Conservation (phyloP, 2,797 vertebrate species). For the Neomorphus geoffroyi region DNA sequence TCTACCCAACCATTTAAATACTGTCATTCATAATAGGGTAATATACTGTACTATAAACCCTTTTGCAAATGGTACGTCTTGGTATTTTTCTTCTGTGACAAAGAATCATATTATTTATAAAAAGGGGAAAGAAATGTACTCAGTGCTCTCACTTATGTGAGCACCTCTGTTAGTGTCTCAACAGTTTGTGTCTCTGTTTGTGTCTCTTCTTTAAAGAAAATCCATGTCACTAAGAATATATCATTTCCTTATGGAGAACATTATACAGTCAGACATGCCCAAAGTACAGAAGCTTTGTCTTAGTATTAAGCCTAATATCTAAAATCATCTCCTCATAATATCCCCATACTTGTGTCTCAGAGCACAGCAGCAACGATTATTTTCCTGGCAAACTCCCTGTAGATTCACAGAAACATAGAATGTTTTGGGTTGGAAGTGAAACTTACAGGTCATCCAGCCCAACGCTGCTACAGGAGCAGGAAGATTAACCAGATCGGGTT, state of each 20-base stretch:
- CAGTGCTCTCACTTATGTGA: background rate
- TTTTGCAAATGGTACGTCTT: slow-evolving; percentile 29
- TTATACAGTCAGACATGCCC: background rate
- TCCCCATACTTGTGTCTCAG: background rate
- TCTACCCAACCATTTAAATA: slow-evolving; percentile 71
- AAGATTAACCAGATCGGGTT: no score
- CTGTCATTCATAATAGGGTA: slow-evolving; percentile 70
- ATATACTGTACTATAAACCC: slow-evolving; percentile 71
- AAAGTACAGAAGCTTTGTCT: background rate
- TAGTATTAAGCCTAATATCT: background rate
- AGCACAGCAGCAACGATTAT: background rate
- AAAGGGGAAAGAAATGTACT: background rate
- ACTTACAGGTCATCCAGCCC: no score
- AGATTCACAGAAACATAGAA: background rate
- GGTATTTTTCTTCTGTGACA: slow-evolving; percentile 64
- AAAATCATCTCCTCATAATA: background rate
- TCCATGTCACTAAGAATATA: background rate
- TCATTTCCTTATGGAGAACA: background rate
- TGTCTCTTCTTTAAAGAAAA: background rate
- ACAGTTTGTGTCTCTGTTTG: no score
- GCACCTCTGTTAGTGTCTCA: background rate
- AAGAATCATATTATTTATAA: slow-evolving; percentile 23
- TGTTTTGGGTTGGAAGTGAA: no score
- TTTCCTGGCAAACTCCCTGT: background rate
- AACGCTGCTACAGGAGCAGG: no score